These are phyloP conservation scores for Ceuthmochares aereus DNA, from an alignment of 2,113 vertebrate genomes.

Conservation along the genomic window DNA sequence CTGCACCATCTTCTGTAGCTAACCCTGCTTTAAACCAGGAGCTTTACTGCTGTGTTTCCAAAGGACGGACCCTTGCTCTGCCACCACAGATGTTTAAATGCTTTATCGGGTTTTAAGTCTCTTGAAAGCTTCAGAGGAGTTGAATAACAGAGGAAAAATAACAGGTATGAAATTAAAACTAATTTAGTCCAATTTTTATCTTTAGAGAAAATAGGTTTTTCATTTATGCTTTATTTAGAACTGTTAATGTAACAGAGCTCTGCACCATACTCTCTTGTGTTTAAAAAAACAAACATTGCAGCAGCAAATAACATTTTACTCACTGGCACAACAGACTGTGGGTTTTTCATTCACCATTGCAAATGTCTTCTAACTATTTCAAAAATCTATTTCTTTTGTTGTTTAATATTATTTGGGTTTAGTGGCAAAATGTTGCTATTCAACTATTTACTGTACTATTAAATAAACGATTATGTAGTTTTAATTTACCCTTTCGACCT, in stretches of 20 bases:
- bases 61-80: conserved; percentile 38
- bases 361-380: background rate
- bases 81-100: conserved; percentile 53
- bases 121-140: conserved; percentile 59
- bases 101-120: conserved; percentile 47
- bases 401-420: background rate
- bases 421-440: background rate
- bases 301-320: background rate
- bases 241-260: background rate
- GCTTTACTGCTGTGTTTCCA: conserved; percentile 43
- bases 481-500: background rate
- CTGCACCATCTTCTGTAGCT: conserved; percentile 48
- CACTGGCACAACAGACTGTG: background rate
- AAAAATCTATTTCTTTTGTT: background rate
- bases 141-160: background rate
- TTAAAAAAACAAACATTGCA: background rate
- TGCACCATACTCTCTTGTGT: background rate
- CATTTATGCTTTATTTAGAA: background rate
- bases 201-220: background rate
- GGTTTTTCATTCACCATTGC: background rate
- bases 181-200: background rate
- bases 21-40: conserved; percentile 67
- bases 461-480: background rate
- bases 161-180: conserved; percentile 72
- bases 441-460: background rate